Conservation (phyloP, 1,140 invertebrate species). For the Drosophila mauritiana region DNA sequence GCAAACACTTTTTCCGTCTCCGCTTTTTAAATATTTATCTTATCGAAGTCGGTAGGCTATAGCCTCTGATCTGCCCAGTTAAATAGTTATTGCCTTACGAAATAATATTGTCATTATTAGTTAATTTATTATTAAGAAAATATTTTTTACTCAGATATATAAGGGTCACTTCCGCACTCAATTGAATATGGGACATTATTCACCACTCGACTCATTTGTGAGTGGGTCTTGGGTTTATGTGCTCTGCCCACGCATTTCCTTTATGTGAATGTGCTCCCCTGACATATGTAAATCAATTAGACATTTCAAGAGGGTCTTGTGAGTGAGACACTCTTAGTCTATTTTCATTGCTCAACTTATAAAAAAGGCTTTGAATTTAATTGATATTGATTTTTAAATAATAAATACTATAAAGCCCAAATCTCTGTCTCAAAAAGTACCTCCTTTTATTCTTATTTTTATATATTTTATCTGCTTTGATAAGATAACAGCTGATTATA, state of each 20-base stretch:
- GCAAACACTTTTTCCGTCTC: slow-evolving; percentile 26
- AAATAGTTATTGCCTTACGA: background rate
- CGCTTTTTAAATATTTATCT: slow-evolving; percentile 35
- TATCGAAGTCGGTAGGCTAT: slow-evolving; percentile 7
- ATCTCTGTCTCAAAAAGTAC: too few relatives aligned
- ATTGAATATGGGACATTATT: slow-evolving; percentile 1
- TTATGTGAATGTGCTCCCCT: slow-evolving; percentile 15
- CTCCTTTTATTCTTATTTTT: too few relatives aligned
- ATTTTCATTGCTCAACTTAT: background rate
- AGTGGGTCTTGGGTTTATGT: slow-evolving; percentile 50
- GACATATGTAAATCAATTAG: slow-evolving; percentile 65
- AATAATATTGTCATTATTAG: background rate
- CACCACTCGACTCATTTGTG: slow-evolving; percentile 1
- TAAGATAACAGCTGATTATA: too few relatives aligned
- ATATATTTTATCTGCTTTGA: too few relatives aligned
- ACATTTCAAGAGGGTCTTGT: slow-evolving; percentile 22
- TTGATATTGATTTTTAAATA: background rate
- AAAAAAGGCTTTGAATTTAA: background rate
- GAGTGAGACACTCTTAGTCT: slow-evolving; percentile 34
- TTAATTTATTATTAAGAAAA: background rate
- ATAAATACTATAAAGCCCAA: background rate
- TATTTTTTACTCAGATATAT: background rate
- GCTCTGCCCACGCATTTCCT: slow-evolving; percentile 35
- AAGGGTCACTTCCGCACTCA: slow-evolving; percentile 1
- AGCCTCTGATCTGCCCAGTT: background rate